A percentile compares a stretch with the other conserved stretches of the same genome.
Conservation (phyloP, 1,140 invertebrate genomes). For the Conus ventricosus region DNA sequence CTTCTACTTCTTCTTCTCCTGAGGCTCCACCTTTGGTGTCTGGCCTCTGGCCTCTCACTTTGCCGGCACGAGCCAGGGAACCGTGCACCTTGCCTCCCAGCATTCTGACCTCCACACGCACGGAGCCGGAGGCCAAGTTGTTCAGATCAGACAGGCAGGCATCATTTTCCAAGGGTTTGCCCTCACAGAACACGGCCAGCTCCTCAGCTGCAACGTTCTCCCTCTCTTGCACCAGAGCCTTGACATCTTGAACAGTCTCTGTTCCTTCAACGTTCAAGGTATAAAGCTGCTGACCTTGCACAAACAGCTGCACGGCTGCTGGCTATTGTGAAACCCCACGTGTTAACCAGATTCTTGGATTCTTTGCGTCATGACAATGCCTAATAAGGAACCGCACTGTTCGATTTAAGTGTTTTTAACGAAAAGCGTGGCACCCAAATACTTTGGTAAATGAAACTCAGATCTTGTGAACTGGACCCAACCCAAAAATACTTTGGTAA, state of each 20-base stretch:
- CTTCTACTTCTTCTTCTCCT: slow-evolving; percentile 99
- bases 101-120: slow-evolving; percentile 69
- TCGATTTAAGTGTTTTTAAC: too few relatives aligned
- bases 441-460: too few relatives aligned
- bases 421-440: too few relatives aligned
- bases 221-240: slow-evolving; percentile 76
- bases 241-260: slow-evolving; percentile 22
- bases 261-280: slow-evolving; percentile 3
- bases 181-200: slow-evolving; percentile 83
- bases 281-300: background rate
- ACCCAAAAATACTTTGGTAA: too few relatives aligned
- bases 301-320: slow-evolving; percentile 21
- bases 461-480: too few relatives aligned
- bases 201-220: slow-evolving; percentile 79
- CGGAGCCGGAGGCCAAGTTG: slow-evolving; percentile 65
- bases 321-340: too few relatives aligned
- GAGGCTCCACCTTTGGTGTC: slow-evolving; percentile 98
- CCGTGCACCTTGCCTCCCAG: too few relatives aligned
- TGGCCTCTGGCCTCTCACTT: too few relatives aligned
- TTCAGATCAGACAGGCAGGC: slow-evolving; percentile 64
- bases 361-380: too few relatives aligned
- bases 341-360: too few relatives aligned
- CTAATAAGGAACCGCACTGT: too few relatives aligned
- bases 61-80: too few relatives aligned
- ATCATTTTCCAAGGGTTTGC: slow-evolving; percentile 84